Base-by-base conservation (phyloP, 2,888 invertebrate species). In the Apoderus coryli region DNA sequence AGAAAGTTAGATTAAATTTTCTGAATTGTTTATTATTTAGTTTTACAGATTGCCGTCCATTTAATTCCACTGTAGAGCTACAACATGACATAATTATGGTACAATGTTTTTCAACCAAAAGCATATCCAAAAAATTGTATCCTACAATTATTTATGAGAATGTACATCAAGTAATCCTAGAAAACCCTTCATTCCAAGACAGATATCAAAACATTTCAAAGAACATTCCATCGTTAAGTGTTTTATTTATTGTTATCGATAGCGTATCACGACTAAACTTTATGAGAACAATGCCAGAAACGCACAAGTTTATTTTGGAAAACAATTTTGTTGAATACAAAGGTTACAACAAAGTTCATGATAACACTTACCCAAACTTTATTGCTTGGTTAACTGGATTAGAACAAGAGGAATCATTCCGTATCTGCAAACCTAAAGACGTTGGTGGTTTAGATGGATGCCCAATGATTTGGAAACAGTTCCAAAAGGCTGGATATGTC, bases 281-380 rank as follows among this genome's bases (percentile, higher is more conserved):
- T 32, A 64, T 72, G 11, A 65, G 82, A 29, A 72, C 78, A 5
- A 74, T 89, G 72, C 76, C 77, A 1, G 64, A 67, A 46, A 85
- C 85, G 0, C 61, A 67, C 2, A 57, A 64, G 10, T 75, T 72
- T 50, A 60, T 90, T 16, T 59, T 69, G 25, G 64, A 72, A 11
- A 70, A 44, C 27, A 38, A 39, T n/a, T 57, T 57, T 46, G 35
- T 49, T 9, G 56, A 57, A 40, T 46, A 53, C 23, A 40, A 41
- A 27, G 54, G 51, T 2, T 58, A 57, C 34, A 67, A 67, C 40
- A 69, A 84, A 69, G 69, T 82, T 37, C 85, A 74, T 4, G 89
- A 89, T 48, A 90, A 90, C 47, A 90, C 89, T 0, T 85, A 81
- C 49, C 86, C 90, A 0, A 93, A 92, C 56, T 57, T 92, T 28